Evolutionary conservation across 92 coral and sea anemone species (phyloP), one percentile per base, ranked within the genome.

Genomic region (Paramuricea clavata): DNA sequence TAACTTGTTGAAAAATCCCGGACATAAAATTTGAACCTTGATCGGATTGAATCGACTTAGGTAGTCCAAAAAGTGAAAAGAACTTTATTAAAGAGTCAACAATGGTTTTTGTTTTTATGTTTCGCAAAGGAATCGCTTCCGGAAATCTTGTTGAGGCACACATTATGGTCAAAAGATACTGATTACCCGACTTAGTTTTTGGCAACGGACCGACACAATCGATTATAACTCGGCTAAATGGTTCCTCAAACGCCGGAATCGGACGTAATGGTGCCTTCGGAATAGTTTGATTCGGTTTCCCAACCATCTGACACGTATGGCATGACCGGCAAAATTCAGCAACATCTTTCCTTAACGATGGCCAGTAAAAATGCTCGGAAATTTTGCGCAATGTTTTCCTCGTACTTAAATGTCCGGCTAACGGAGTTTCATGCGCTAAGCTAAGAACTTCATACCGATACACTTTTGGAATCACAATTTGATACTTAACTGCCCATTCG

Each of bases 11-110:
- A 84, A 90, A 90, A 57, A 87, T 32, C 11, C 90, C 84, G 28
- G 91, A 77, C 95, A 83, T 92, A 44, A 89, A 92, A 54, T 92
- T 92, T 21, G 93, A 89, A 49, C 94, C 94, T 85, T 92, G 91
- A 81, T 92, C 88, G 12, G 91, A 88, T 87, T 92, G 92, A 73
- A 86, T 89, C 1, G 90, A 82, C 43, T 64, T 89, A 6, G 93
- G 95, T 11, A 92, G 87, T 21, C 91, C 93, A 71, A 89, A 34
- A 36, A 86, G 61, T 36, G 91, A 70, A 49, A 92, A 89, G 56
- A 81, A 89, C 62, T 92, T 89, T 8, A 88, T 86, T 15, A 92
- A 57, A 30, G 83, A 90, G 17, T 89, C 73, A 19, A 82, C 89
- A 23, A 92, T 89, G 52, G 92, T 74, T 62, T 90, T 68, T n/a